phyloP scores from a whole-genome alignment of 2,888 invertebrate species.

The Xestia xanthographa region DNA sequence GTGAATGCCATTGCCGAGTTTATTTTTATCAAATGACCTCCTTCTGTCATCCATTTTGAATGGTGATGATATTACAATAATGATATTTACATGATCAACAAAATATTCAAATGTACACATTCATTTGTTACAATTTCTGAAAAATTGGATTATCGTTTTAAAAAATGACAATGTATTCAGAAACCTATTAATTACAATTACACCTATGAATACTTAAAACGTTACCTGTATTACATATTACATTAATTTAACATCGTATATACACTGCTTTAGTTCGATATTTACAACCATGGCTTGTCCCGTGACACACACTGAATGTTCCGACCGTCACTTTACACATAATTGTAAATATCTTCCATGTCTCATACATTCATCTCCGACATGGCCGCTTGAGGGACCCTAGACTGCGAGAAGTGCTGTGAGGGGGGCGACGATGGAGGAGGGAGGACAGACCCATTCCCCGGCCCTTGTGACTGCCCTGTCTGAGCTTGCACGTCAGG shows the following conservation, averaged over 20 bases:
- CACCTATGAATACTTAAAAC: slow-evolving; percentile 74
- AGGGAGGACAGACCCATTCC: slow-evolving; percentile 81
- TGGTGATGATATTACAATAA: slow-evolving; percentile 56
- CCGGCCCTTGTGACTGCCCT: slow-evolving; percentile 84
- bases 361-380: slow-evolving; percentile 97
- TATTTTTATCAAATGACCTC: slow-evolving; percentile 29
- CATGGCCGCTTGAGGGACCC: slow-evolving; percentile 95
- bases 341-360: slow-evolving; percentile 91
- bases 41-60: slow-evolving; percentile 62
- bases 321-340: slow-evolving; percentile 86
- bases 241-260: slow-evolving; percentile 76
- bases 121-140: slow-evolving; percentile 49
- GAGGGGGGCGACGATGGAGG: slow-evolving; percentile 85
- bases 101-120: slow-evolving; percentile 53
- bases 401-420: slow-evolving; percentile 86
- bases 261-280: slow-evolving; percentile 77
- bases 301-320: slow-evolving; percentile 77
- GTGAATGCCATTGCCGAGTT: slow-evolving; percentile 18
- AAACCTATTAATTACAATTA: slow-evolving; percentile 67
- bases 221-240: slow-evolving; percentile 75
- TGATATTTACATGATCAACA: slow-evolving; percentile 64
- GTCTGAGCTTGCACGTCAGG: slow-evolving; percentile 89
- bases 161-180: slow-evolving; percentile 61
- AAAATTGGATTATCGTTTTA: slow-evolving; percentile 53
- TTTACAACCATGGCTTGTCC: slow-evolving; percentile 87